These are phyloP conservation scores for Dasysyrphus tricinctus DNA, from an alignment of 2,888 invertebrate species.

Conservation along the genomic window DNA sequence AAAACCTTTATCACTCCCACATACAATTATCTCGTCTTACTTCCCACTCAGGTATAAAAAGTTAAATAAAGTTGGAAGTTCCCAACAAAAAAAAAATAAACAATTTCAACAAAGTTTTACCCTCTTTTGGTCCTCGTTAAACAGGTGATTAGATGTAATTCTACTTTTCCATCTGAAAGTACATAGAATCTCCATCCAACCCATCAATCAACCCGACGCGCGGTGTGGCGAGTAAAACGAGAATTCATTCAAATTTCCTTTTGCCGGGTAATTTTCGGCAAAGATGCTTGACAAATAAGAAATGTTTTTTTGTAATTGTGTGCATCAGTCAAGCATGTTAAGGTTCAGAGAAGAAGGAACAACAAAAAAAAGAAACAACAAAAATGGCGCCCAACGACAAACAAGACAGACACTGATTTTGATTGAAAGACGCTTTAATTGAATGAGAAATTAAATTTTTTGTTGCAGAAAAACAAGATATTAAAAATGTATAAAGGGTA, in stretches of 20 bases:
- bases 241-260: constrained; percentile 7
- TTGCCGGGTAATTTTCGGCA: not conserved
- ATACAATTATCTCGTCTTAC: constrained; percentile 1
- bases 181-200: not conserved
- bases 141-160: constrained; percentile 32
- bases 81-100: not conserved
- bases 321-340: not conserved
- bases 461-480: not conserved
- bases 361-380: too few relatives aligned
- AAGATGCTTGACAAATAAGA: not conserved
- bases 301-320: not conserved
- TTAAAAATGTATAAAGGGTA: not conserved
- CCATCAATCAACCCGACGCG: not conserved
- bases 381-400: constrained; percentile 12
- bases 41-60: not conserved
- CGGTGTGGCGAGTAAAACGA: not conserved
- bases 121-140: constrained; percentile 27
- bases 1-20: constrained; percentile 16
- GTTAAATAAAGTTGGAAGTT: not conserved
- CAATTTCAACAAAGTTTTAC: constrained; percentile 12
- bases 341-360: not conserved
- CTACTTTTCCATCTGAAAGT: not conserved
- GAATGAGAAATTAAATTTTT: constrained; percentile 9
- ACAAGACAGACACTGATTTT: constrained; percentile 21
- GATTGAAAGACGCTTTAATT: constrained; percentile 26